A percentile compares a stretch with the other conserved stretches of the same genome.
Evolutionary conservation across 2,888 invertebrate genomes (phyloP).

Genomic region (Lithophane semibrunnea): DNA sequence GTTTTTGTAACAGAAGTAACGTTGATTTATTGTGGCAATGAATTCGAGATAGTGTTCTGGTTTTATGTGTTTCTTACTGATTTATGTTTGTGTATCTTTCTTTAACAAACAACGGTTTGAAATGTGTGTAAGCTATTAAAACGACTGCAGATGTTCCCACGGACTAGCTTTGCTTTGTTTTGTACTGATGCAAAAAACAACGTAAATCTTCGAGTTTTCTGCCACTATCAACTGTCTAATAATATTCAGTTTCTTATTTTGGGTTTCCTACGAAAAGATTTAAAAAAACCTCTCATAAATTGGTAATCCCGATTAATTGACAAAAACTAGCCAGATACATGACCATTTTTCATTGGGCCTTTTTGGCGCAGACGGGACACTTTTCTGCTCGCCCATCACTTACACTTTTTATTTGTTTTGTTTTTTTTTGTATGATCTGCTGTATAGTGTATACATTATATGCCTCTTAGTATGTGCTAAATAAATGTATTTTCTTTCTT

Average conservation of each 20-base stretch:
- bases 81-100: constrained; percentile 24
- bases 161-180: not conserved
- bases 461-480: no score
- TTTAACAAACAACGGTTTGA: constrained; percentile 19
- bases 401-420: no score
- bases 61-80: constrained; percentile 21
- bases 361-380: no score
- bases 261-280: no score
- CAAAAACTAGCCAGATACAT: not conserved
- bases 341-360: not conserved
- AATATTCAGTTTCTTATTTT: not conserved
- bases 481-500: no score
- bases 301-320: not conserved
- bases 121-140: constrained; percentile 13
- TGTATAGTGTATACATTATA: no score
- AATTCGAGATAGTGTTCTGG: constrained; percentile 35
- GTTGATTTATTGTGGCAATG: constrained; percentile 50
- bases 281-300: not conserved
- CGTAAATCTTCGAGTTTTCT: not conserved
- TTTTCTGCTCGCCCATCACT: no score
- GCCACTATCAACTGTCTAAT: not conserved
- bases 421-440: no score
- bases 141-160: not conserved
- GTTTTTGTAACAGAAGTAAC: constrained; percentile 34
- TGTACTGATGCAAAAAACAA: no score